phyloP scores from a whole-genome alignment of 2,888 invertebrate genomes.

The Empis stercorea region DNA sequence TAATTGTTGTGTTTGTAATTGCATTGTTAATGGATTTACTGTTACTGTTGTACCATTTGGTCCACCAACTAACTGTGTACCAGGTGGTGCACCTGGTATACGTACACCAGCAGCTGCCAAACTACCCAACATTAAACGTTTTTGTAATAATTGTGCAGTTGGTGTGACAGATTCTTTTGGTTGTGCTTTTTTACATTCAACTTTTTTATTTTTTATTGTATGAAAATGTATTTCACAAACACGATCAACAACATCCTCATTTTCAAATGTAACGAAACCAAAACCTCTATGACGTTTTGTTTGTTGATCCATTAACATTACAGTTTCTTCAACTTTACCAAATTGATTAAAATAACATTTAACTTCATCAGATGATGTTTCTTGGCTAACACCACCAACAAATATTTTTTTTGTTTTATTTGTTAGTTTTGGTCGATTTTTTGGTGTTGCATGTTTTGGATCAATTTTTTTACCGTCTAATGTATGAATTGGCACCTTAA shows the following conservation, averaged over 20 bases:
- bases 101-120: conserved; percentile 48
- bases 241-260: conserved; percentile 80
- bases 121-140: conserved; percentile 57
- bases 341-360: conserved; percentile 83
- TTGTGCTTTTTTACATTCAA: conserved; percentile 84
- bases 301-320: conserved; percentile 90
- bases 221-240: conserved; percentile 91
- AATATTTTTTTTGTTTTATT: conserved; percentile 87
- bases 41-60: conserved; percentile 36
- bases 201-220: conserved; percentile 83
- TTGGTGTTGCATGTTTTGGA: conserved; percentile 86
- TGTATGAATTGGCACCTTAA: conserved; percentile 81
- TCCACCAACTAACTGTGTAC: conserved; percentile 35
- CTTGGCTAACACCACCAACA: conserved; percentile 84
- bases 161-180: conserved; percentile 78
- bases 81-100: conserved; percentile 44
- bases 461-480: conserved; percentile 89
- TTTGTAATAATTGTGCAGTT: conserved; percentile 52
- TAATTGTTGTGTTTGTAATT: conserved; percentile 34
- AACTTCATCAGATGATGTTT: conserved; percentile 82
- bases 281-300: conserved; percentile 84
- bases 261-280: conserved; percentile 84
- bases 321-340: conserved; percentile 81
- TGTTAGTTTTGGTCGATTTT: conserved; percentile 71
- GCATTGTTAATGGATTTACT: conserved; percentile 47